These are phyloP conservation scores for Sepioteuthis lessoniana DNA, from an alignment of 2,888 invertebrate species.

Conservation along the genomic window DNA sequence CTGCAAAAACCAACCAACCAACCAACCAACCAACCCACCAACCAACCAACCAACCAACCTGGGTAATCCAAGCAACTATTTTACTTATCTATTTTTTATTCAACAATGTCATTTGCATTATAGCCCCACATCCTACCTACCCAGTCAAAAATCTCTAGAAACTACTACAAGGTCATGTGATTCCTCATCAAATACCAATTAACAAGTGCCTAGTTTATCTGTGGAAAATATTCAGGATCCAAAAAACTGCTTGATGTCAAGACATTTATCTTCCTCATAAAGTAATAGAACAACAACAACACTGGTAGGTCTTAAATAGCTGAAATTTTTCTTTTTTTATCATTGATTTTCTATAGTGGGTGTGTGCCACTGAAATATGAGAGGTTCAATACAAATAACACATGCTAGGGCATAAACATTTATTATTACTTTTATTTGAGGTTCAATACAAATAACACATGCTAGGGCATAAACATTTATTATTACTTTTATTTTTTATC, in stretches of 20 bases:
- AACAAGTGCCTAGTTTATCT: neutral
- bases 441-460: no score
- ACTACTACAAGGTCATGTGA: constrained; percentile 11
- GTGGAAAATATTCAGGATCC: neutral
- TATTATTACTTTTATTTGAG: neutral
- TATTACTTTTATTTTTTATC: no score
- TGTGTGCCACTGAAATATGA: neutral
- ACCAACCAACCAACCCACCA: no score
- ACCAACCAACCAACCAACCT: no score
- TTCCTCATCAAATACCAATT: neutral
- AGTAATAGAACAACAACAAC: neutral
- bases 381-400: neutral
- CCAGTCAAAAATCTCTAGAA: neutral
- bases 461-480: no score
- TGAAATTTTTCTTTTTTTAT: neutral
- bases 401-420: neutral
- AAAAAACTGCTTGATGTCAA: neutral
- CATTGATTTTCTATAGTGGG: neutral
- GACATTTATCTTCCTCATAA: neutral
- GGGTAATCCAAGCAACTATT: neutral
- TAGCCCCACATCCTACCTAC: neutral
- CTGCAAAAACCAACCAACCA: no score
- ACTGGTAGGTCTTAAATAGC: neutral
- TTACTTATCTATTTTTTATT: neutral
- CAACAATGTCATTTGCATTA: neutral